These are phyloP conservation scores for Drymodes brunneopygia DNA, from an alignment of 2,113 vertebrate genomes.

Conservation along the genomic window DNA sequence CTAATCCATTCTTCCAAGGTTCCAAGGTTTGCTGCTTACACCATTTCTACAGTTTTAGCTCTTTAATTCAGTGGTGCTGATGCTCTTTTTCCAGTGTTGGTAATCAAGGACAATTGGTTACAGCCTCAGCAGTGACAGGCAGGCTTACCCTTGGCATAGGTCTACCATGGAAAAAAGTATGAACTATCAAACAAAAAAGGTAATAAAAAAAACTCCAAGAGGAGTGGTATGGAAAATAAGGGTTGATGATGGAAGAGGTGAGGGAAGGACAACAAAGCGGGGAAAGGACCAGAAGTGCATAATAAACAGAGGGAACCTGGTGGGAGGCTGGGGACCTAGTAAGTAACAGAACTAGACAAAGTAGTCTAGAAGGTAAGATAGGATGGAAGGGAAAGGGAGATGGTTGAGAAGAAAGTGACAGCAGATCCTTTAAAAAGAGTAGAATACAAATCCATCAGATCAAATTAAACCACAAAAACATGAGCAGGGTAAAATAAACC, in stretches of 20 bases:
- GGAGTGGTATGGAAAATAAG: background rate
- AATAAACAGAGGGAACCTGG: background rate
- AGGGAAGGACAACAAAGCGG: background rate
- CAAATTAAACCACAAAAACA: background rate
- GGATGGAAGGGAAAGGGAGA: background rate
- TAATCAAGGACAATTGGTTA: background rate
- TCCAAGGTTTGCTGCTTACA: background rate
- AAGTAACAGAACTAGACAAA: background rate
- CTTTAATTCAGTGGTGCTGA: background rate
- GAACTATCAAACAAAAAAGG: background rate
- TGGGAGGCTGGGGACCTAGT: background rate
- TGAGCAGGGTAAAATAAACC: background rate
- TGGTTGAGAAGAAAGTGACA: background rate
- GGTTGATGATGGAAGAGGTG: background rate
- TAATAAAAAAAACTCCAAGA: rapidly evolving
- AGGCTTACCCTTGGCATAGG: background rate
- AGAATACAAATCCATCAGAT: background rate
- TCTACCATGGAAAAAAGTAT: background rate
- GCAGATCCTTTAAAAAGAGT: background rate
- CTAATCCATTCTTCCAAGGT: background rate
- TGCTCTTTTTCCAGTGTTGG: background rate
- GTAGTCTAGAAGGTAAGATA: background rate
- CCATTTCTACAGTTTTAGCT: background rate
- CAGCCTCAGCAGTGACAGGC: background rate
- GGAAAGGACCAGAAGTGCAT: background rate